Evolutionary conservation across 2,113 vertebrate genomes (phyloP).

Genomic region (Erythrocercus mccallii): DNA sequence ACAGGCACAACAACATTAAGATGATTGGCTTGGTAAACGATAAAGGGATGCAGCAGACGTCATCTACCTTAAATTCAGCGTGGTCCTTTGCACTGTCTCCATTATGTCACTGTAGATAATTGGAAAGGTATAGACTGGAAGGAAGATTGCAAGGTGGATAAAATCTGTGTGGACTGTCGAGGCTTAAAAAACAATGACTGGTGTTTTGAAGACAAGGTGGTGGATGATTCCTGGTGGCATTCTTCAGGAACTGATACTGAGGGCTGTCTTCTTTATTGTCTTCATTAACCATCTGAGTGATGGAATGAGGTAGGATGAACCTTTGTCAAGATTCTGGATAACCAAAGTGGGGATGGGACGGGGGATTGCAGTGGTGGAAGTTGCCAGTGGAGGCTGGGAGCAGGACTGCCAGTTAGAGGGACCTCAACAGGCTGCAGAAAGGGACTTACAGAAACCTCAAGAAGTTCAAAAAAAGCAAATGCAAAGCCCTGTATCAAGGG

Average conservation of each 20-base stretch:
- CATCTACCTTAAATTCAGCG: neutral
- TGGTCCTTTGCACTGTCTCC: neutral
- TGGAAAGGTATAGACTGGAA: neutral
- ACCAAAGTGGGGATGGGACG: neutral
- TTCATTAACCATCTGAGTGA: neutral
- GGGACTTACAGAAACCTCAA: neutral
- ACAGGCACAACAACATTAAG: neutral
- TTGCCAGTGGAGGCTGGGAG: neutral
- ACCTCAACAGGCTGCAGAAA: neutral
- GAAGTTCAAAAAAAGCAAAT: neutral
- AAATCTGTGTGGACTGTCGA: neutral
- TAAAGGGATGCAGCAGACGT: neutral
- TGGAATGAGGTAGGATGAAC: neutral
- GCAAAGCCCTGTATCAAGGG: neutral
- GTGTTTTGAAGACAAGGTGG: neutral
- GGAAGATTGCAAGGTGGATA: neutral
- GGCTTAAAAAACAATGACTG: neutral
- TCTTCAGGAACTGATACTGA: neutral
- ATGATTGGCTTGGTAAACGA: neutral
- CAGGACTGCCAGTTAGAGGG: neutral
- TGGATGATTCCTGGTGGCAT: neutral
- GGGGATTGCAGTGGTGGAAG: rapidly evolving
- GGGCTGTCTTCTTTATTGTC: neutral
- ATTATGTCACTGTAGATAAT: neutral
- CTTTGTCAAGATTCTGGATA: neutral